Base-by-base conservation (phyloP, 1,140 invertebrate genomes). In the Ladona fulva region DNA sequence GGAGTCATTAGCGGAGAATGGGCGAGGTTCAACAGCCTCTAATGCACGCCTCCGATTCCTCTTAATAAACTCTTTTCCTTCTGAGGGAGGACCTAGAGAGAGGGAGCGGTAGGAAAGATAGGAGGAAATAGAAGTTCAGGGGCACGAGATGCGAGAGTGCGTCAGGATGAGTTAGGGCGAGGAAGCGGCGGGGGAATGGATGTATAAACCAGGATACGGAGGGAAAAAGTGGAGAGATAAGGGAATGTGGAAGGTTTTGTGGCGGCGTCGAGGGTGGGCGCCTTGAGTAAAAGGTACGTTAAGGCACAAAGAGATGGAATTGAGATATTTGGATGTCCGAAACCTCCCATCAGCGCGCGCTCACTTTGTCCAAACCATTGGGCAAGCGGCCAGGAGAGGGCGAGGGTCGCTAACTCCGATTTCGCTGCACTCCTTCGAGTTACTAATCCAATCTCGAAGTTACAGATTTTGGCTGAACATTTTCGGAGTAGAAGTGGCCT, bases 41-140 rank as follows among this genome's bases (percentile, higher is more conserved):
- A 66, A 66, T 66, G 52, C 5, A 66, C 52, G 52, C 52, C 52
- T 66, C 52, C 52, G 3, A 66, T 66, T 66, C 52, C 52, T 66
- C 52, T 66, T 66, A 66, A 66, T 66, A 66, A 66, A 66, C 52
- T 66, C 52, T 66, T 66, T 66, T 22, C 52, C 52, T 66, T 19
- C 52, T 16, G 16, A 16, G 14, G 52, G 12, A 6, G 52, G 14
- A 12, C 52, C 52, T 66, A 22, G 52, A 66, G 52, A 66, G n/a
- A n/a, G n/a, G n/a, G n/a, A n/a, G n/a, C n/a, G n/a, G n/a, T n/a
- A n/a, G n/a, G n/a, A n/a, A n/a, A n/a, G n/a, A n/a, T n/a, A n/a
- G n/a, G n/a, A n/a, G n/a, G n/a, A n/a, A n/a, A n/a, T n/a, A n/a
- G n/a, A n/a, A n/a, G n/a, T n/a, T n/a, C n/a, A n/a, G n/a, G n/a